Base-by-base conservation (phyloP, 2,888 invertebrate species). In the Aradus depressus region DNA sequence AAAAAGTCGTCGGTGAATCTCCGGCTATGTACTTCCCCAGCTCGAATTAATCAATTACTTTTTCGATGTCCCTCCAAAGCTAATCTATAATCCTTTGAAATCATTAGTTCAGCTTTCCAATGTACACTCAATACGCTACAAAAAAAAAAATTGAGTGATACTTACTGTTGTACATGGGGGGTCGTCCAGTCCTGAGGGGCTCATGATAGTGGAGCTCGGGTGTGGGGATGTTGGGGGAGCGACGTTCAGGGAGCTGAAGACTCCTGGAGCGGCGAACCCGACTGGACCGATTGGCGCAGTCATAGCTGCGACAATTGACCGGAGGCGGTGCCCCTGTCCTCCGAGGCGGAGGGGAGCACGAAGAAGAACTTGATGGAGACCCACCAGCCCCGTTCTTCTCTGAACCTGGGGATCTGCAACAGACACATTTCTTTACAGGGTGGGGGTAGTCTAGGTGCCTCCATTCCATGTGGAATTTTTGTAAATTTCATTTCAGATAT, bases 181-280 rank as follows among this genome's bases (percentile, higher is more conserved):
- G 47, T 18, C 47, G 37, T 25, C 21, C 14, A 47, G n/a, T 28
- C 37, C 26, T 12, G 37, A 22, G 16, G 44, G 42, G 14, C 5
- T 42, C 42, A n/a, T 16, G 3, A n/a, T 42, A 42, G 25, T 47
- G 37, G 19, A 25, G 47, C 38, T 34, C 22, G 6, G 47, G 47
- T 3, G 47, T 38, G 2, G 47, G 34, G 10, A 38, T 35, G 47
- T 47, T 57, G 5, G 56, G 56, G 1, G 75, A 75, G 31, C 71
- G 69, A 57, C 71, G 70, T 60, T 80, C 80, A 1, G 76, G 78
- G 22, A 80, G 66, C 61, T 80, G 80, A 22, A 80, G 68, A 58
- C 80, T 80, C 60, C 79, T 71, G 1, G 75, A 75, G 22, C 75
- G 65, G 53, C 73, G 61, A 12, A 75, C 74, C 44, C 72, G 58